A percentile compares a stretch with the other conserved stretches of the same genome.
Evolutionary conservation across 2,888 invertebrate species (phyloP).

Genomic region (Plebejus argus): DNA sequence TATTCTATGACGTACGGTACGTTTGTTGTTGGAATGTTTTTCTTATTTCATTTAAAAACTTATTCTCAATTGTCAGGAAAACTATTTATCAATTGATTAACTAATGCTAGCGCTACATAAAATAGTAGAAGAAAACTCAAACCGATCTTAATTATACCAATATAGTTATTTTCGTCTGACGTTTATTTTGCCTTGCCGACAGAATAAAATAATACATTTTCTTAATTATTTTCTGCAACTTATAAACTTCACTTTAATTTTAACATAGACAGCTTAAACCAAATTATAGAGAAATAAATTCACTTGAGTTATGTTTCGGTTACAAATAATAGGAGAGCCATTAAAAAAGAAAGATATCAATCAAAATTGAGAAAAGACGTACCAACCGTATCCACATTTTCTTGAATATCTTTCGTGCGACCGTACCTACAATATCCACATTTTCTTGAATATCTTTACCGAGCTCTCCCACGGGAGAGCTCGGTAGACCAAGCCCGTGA

Average conservation of each 20-base stretch:
- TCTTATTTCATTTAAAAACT: too few species aligned
- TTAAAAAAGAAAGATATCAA: background rate
- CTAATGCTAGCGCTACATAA: background rate
- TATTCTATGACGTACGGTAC: too few species aligned
- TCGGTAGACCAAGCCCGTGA: too few species aligned
- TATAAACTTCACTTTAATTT: slow-evolving; percentile 3
- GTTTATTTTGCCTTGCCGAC: slow-evolving; percentile 6
- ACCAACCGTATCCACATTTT: background rate
- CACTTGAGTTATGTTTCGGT: background rate
- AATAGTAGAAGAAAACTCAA: background rate
- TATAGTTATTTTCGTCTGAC: background rate
- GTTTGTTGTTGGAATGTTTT: too few species aligned
- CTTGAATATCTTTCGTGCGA: background rate
- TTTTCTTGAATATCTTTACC: background rate
- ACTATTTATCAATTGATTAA: too few species aligned
- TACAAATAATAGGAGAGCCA: background rate
- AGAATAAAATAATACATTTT: slow-evolving; percentile 14
- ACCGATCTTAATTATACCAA: background rate
- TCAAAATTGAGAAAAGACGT: background rate
- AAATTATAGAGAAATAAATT: background rate
- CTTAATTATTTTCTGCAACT: slow-evolving; percentile 20
- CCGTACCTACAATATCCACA: background rate
- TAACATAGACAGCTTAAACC: background rate
- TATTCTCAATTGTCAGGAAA: too few species aligned
- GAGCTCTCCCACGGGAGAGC: too few species aligned